Percentiles rank a stretch among this genome's conserved stretches.
Evolutionary conservation across 2,888 invertebrate genomes (phyloP).

Genomic region (Leptopilina syphax): DNA sequence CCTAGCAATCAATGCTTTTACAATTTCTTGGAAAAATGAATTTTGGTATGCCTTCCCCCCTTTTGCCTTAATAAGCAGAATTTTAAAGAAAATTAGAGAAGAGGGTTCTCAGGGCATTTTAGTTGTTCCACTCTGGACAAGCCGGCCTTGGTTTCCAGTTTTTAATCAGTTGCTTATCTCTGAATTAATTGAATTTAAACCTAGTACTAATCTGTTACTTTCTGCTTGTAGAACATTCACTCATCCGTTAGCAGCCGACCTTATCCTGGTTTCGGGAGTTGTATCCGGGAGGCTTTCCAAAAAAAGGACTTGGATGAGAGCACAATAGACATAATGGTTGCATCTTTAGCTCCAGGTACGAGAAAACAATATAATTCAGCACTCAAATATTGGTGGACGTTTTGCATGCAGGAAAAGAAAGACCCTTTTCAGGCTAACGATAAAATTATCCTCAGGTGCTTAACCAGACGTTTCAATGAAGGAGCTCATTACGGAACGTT

Average conservation of each 20-base stretch:
- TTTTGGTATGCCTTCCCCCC: constrained; percentile 54
- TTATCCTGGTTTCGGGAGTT: too few species aligned
- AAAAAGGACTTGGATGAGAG: too few species aligned
- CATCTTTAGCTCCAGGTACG: too few species aligned
- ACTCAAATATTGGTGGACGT: too few species aligned
- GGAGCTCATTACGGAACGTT: too few species aligned
- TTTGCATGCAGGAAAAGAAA: too few species aligned
- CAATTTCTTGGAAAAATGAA: constrained; percentile 46
- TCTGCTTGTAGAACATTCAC: constrained; percentile 36
- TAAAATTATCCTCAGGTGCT: too few species aligned
- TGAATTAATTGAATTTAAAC: constrained; percentile 40
- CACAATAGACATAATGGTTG: too few species aligned
- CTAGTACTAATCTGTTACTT: constrained; percentile 16
- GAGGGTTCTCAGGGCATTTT: constrained; percentile 45
- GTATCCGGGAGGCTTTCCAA: too few species aligned
- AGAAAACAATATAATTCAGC: too few species aligned
- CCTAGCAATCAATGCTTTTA: constrained; percentile 49
- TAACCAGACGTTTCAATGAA: too few species aligned
- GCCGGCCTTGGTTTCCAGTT: constrained; percentile 45
- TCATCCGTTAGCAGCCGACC: constrained; percentile 10
- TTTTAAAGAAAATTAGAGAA: constrained; percentile 49
- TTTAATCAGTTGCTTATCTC: constrained; percentile 23
- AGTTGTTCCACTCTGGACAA: constrained; percentile 47
- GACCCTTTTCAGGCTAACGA: too few species aligned
- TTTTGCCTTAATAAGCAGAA: constrained; percentile 50